These are phyloP conservation scores for Potamilus streckersoni DNA, from an alignment of 1,140 invertebrate genomes.

Conservation along the genomic window DNA sequence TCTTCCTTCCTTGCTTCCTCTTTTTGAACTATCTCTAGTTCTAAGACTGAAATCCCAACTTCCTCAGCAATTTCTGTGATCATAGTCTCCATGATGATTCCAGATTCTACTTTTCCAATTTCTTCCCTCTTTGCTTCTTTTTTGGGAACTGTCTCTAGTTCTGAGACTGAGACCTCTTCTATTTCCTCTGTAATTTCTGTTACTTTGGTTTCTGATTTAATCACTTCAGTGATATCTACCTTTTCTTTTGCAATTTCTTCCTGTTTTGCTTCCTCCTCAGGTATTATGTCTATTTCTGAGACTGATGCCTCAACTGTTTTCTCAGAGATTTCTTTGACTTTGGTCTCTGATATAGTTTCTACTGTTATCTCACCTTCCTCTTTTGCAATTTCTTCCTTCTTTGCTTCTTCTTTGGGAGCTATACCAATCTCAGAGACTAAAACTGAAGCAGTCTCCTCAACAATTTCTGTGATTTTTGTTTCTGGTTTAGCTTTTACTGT, in stretches of 20 bases:
- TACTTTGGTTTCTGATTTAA: neutral
- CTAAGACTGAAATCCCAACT: too few species aligned
- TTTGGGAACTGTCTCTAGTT: conserved; percentile 9
- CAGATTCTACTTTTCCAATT: conserved; percentile 15
- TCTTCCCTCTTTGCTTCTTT: conserved; percentile 17
- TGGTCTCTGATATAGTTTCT: neutral
- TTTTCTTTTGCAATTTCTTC: conserved; percentile 20
- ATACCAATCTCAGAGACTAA: neutral
- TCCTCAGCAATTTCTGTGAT: conserved; percentile 6
- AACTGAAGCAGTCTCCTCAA: neutral
- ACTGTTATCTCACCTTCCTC: neutral
- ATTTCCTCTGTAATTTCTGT: conserved; percentile 25
- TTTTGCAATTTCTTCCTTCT: neutral
- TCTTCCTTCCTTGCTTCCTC: conserved; percentile 18
- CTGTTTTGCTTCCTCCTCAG: neutral
- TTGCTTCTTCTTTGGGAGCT: neutral
- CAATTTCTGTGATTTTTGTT: neutral
- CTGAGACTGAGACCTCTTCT: conserved; percentile 4
- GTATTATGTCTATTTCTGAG: neutral
- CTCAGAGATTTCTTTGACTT: neutral
- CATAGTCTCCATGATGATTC: conserved; percentile 17
- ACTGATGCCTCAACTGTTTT: conserved; percentile 9
- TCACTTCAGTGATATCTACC: conserved; percentile 6
- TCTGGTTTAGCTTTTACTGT: neutral
- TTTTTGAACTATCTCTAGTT: conserved; percentile 16